Percentiles rank a stretch among this genome's conserved stretches.
Conservation (phyloP, 2,888 invertebrate species). For the Escarpia spicata region DNA sequence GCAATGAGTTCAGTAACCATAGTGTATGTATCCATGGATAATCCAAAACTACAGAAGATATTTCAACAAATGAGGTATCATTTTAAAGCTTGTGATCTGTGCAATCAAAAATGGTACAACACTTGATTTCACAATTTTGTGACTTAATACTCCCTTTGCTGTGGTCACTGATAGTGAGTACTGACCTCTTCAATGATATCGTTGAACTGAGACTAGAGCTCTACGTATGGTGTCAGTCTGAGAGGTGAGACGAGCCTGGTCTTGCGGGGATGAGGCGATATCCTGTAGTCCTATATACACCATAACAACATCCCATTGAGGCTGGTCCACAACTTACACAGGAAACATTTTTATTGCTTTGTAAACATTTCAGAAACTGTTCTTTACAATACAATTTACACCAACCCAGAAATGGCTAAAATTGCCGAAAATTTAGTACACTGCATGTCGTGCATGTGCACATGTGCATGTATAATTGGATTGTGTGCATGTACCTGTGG, state of each 20-base stretch:
- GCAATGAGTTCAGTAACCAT: neutral
- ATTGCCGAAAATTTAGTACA: neutral
- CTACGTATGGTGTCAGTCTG: neutral
- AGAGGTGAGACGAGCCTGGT: neutral
- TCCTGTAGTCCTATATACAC: neutral
- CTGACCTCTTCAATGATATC: neutral
- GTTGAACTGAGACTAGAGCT: neutral
- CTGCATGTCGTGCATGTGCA: no score
- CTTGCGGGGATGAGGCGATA: neutral
- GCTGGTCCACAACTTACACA: neutral
- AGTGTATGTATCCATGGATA: neutral
- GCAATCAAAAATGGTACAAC: no score
- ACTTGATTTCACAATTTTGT: no score
- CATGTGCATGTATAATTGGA: no score
- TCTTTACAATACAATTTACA: neutral
- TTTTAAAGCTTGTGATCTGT: no score
- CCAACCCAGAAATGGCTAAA: neutral
- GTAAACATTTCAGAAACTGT: no score
- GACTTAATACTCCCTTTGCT: no score
- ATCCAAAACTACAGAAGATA: no score
- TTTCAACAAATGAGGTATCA: no score
- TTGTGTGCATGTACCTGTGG: no score
- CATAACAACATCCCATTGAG: neutral
- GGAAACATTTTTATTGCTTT: no score
- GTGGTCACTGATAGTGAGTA: neutral